These are phyloP conservation scores for Panthera uncia DNA, from an alignment of 2,113 vertebrate genomes.

Conservation along the genomic window DNA sequence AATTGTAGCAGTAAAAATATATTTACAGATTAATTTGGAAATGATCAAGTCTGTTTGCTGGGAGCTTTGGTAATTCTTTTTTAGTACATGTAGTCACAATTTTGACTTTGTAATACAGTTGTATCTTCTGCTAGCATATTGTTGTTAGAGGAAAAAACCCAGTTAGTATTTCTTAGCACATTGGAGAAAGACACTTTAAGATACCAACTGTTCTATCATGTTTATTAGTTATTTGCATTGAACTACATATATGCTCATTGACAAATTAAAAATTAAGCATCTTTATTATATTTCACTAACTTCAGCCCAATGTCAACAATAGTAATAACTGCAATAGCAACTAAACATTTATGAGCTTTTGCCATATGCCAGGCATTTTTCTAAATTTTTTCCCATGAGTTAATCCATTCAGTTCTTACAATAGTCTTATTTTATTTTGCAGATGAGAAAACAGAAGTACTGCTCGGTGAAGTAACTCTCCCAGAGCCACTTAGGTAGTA, in stretches of 20 bases:
- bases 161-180: not conserved
- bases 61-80: not conserved
- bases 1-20: not conserved
- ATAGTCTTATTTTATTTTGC: not conserved
- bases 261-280: conserved; percentile 10
- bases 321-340: not conserved
- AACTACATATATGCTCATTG: not conserved
- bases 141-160: not conserved
- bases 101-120: not conserved
- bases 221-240: not conserved
- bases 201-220: not conserved
- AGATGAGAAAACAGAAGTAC: not conserved
- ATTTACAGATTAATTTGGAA: not conserved
- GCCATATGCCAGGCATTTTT: not conserved
- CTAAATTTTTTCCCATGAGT: conserved; percentile 21
- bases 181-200: not conserved
- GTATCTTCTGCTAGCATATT: not conserved
- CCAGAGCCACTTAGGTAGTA: not conserved
- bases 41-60: not conserved
- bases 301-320: not conserved
- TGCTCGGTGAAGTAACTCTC: not conserved
- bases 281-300: not conserved
- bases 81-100: not conserved
- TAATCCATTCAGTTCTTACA: not conserved
- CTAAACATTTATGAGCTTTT: not conserved